Conservation (phyloP, 2,113 vertebrate genomes). For the Melanocharis versteri region DNA sequence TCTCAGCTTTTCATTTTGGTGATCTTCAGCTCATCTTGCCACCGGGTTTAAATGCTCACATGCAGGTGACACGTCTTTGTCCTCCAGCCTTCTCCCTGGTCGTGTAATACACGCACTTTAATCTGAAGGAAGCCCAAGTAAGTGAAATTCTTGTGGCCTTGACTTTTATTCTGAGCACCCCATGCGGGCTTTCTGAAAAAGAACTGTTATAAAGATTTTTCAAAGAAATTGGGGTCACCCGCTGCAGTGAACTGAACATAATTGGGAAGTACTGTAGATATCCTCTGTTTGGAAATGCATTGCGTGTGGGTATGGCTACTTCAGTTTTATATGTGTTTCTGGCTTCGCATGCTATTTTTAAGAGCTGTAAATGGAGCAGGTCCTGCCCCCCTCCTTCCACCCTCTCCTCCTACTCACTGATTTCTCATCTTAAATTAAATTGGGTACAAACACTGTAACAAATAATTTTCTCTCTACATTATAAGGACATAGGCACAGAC, state of each 20-base stretch:
- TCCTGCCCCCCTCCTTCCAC: neutral
- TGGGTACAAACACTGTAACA: conserved; percentile 29
- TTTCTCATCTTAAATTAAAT: conserved; percentile 51
- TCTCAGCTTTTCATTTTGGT: neutral
- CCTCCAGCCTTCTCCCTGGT: neutral
- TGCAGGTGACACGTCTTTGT: neutral
- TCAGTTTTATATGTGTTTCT: conserved; percentile 22
- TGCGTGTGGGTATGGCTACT: neutral
- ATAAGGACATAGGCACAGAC: neutral
- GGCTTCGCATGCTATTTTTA: conserved; percentile 33
- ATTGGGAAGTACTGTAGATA: conserved; percentile 48
- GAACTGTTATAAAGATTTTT: conserved; percentile 50
- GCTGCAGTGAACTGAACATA: conserved; percentile 45
- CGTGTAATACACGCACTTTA: neutral
- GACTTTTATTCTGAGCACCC: conserved; percentile 1
- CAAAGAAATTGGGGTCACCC: conserved; percentile 40
- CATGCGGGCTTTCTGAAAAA: conserved; percentile 45
- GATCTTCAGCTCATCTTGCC: neutral
- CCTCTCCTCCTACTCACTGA: neutral
- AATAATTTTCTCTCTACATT: conserved; percentile 21
- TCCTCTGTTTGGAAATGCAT: conserved; percentile 38
- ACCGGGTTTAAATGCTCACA: neutral
- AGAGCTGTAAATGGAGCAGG: conserved; percentile 37
- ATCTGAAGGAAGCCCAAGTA: conserved; percentile 10
- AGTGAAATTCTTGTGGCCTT: neutral